These are phyloP conservation scores for Oryctolagus cuniculus DNA, from an alignment of 2,113 vertebrate genomes.

Conservation along the genomic window mOryCun1.1 NC_091434.1:55266001-55266500, in stretches of 20 bases:
- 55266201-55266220: background rate
- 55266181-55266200: background rate
- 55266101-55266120: background rate
- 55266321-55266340: background rate
- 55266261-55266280: background rate
- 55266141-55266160: background rate
- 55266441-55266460: background rate
- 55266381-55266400: background rate
- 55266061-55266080: too few relatives aligned
- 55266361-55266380: background rate
- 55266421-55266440: background rate
- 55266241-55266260: background rate
- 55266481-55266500: background rate
- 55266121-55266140: background rate
- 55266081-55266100: too few relatives aligned
- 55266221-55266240: background rate
- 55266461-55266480: background rate
- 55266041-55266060: too few relatives aligned
- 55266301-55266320: background rate
- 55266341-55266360: background rate
- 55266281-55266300: background rate
- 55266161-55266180: background rate
- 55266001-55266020: too few relatives aligned
- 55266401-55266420: background rate
- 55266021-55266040: too few relatives aligned